Base-by-base conservation (phyloP, 2,888 invertebrate genomes). In the Chrysolina americana region DNA sequence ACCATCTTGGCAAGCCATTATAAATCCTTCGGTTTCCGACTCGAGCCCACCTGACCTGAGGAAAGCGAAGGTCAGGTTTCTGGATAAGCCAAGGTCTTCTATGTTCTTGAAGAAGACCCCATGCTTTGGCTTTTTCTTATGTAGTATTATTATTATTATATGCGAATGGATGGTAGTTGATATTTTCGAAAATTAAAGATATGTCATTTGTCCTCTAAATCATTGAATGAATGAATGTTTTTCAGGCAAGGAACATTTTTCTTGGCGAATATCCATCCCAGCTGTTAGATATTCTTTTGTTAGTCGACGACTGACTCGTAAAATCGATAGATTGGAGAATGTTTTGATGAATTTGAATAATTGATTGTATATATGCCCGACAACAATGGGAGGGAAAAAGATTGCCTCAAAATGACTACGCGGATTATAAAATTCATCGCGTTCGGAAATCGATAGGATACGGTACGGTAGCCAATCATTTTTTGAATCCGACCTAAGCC, bases 301-400 rank as follows among this genome's bases (percentile, higher is more conserved):
- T 23, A 21, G 21, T 53, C 21, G 10, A 21, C 28, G 59, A n/a
- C 15, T n/a, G 59, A 15, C 28, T 36, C 9, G 1, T 9, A 17
- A 17, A 17, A 53, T 68, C 41, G n/a, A 68, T 53, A 13, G 17
- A 56, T 9, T 19, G 11, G 19, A 41, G 41, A 41, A 53, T 66
- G 15, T 66, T 66, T 19, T 36, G 56, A 53, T 68, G 68, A 41
- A 41, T 53, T 50, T 68, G 41, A 53, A 68, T 68, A 68, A 68
- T 68, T 68, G 41, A 41, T n/a, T 28, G 15, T 59, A 19, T 50
- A 50, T n/a, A 50, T 15, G n/a, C 19, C 50, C 50, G 19, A 50
- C 50, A 17, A 17, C 19, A 17, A 50, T 10, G 50, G 15, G 50
- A n/a, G 50, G 50, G n/a, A 50, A 15, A 19, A 19, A 50, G 50